These are phyloP conservation scores for Nothura maculosa DNA, from an alignment of 2,797 vertebrate genomes.

Conservation along the genomic window DNA sequence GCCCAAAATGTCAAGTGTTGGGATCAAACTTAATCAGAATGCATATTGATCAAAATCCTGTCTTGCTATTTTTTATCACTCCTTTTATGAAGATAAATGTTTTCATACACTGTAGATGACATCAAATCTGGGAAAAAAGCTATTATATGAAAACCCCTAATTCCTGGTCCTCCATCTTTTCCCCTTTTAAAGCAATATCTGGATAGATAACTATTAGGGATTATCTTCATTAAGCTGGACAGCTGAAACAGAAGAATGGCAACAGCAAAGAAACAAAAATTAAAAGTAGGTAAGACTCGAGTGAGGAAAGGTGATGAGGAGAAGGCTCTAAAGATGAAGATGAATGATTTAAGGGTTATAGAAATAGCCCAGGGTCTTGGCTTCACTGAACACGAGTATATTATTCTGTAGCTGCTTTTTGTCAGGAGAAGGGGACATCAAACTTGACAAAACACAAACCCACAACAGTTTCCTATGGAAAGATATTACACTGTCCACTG, in stretches of 20 bases:
- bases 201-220: background rate
- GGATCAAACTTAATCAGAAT: slow-evolving; percentile 53
- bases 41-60: slow-evolving; percentile 39
- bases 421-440: background rate
- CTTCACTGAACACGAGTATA: slow-evolving; percentile 84
- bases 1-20: slow-evolving; percentile 36
- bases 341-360: slow-evolving; percentile 80
- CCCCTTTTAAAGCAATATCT: background rate
- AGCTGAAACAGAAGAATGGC: background rate
- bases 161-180: background rate
- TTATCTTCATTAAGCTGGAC: background rate
- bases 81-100: slow-evolving; percentile 17
- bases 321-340: slow-evolving; percentile 73
- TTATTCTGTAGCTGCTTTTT: slow-evolving; percentile 46
- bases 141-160: background rate
- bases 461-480: background rate
- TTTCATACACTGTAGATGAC: slow-evolving; percentile 36
- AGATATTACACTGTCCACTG: slow-evolving; percentile 27
- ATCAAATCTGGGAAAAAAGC: background rate
- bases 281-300: background rate
- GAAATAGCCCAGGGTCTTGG: slow-evolving; percentile 81
- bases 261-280: slow-evolving; percentile 10
- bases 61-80: background rate
- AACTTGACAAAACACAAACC: background rate
- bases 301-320: slow-evolving; percentile 20